Conservation (phyloP, 1,140 invertebrate species). For the Drosophila pandora region DNA sequence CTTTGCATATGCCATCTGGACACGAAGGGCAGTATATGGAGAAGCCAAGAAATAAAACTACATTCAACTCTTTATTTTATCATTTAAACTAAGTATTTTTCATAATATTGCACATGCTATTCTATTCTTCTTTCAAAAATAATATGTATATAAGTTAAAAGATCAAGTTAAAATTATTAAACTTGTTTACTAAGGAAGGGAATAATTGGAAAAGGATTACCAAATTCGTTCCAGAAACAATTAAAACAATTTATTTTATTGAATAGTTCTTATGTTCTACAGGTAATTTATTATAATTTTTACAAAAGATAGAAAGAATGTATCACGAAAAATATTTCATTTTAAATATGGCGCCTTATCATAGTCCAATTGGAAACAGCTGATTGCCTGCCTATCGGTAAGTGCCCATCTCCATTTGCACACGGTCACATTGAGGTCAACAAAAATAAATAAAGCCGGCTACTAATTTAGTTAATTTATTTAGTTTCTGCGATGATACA, state of each 20-base stretch:
- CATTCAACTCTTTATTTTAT: neutral
- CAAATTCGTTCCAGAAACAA: no score
- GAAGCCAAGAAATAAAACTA: constrained; percentile 5
- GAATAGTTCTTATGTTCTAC: no score
- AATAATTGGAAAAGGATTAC: no score
- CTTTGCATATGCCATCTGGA: constrained; percentile 75
- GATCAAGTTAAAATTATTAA: no score
- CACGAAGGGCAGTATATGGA: constrained; percentile 27
- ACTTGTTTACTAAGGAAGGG: no score
- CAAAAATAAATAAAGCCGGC: constrained; percentile 20
- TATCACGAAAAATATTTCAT: neutral
- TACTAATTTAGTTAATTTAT: neutral
- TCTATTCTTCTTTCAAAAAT: no score
- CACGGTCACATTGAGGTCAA: neutral
- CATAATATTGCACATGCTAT: no score
- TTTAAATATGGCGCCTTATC: neutral
- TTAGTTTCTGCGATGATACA: neutral
- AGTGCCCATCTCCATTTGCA: neutral
- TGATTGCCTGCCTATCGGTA: neutral
- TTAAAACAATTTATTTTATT: no score
- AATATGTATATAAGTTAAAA: no score
- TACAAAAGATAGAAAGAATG: no score
- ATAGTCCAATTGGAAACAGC: neutral
- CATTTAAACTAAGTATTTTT: neutral
- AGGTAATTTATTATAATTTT: no score